Base-by-base conservation (phyloP, 1,140 invertebrate genomes). In the Carcinoscorpius rotundicauda region DNA sequence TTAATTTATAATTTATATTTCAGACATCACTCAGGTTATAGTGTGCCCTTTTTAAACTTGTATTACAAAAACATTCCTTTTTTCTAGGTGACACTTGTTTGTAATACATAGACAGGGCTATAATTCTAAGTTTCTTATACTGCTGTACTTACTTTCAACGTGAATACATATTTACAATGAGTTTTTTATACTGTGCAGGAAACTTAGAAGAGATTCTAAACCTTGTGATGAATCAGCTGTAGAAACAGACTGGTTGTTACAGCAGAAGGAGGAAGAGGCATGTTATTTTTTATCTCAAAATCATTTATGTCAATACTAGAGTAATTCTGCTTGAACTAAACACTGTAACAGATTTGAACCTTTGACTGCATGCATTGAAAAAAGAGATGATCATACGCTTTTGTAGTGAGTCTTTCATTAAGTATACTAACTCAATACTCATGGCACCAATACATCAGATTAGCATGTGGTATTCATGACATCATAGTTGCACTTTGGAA, bases 221-320 rank as follows among this genome's bases (percentile, higher is more conserved):
- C 82, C 78, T 64, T 85, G 82, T 68, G 83, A 84, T 55, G 85
- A 88, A 63, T 84, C 82, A 70, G 86, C 91, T 66, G 85, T 86
- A 10, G 89, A 92, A 75, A 90, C 91, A 0, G 91, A 95, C 76
- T 81, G 88, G 59, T 76, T 96, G 59, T 79, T 96, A 5, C 77
- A 92, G 71, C 88, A 94, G 74, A 96, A 96, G 76, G 92, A 96
- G 74, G 91, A 93, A 80, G 92, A 96, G 84, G 89, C 92, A 80
- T 29, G 29, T 29, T 29, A 29, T 29, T 29, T 29, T 29, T 29
- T 29, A 29, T 29, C 29, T 29, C 29, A 29, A 29, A 29, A 29
- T 29, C 29, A 29, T 29, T 29, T 29, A 29, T 29, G 29, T 29
- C 29, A 29, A 29, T 29, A 29, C 29, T 29, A 29, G 29, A 29